A percentile compares a stretch with the other conserved stretches of the same genome.
phyloP scores from a whole-genome alignment of 2,113 vertebrate genomes.

The Steatornis caripensis region DNA sequence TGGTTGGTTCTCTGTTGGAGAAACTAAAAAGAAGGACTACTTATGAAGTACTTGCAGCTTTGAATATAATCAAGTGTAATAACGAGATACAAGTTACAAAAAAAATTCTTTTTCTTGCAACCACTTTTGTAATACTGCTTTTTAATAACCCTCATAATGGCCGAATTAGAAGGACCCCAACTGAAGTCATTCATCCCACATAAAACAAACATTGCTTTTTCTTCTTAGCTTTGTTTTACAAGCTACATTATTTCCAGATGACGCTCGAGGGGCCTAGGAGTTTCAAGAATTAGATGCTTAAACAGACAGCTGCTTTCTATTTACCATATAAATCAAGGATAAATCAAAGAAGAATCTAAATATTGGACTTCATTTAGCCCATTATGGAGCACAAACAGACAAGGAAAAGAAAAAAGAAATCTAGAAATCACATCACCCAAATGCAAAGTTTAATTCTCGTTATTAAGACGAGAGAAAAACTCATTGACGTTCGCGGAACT shows the following conservation, averaged over 20 bases:
- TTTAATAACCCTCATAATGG: conserved; percentile 86
- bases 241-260: conserved; percentile 94
- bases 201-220: conserved; percentile 87
- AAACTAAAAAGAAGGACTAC: conserved; percentile 58
- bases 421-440: neutral
- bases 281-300: conserved; percentile 74
- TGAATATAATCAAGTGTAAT: conserved; percentile 69
- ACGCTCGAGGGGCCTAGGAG: conserved; percentile 72
- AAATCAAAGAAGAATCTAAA: conserved; percentile 77
- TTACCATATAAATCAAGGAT: conserved; percentile 74
- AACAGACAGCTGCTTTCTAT: conserved; percentile 83
- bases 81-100: conserved; percentile 68
- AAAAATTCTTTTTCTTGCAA: conserved; percentile 72
- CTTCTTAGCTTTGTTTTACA: conserved; percentile 85
- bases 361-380: conserved; percentile 52
- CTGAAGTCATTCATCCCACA: conserved; percentile 85
- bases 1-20: conserved; percentile 38
- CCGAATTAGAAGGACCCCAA: conserved; percentile 85
- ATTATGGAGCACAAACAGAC: conserved; percentile 20
- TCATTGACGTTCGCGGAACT: neutral
- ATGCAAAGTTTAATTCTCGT: neutral
- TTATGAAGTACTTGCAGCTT: conserved; percentile 67
- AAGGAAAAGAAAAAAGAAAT: conserved; percentile 13
- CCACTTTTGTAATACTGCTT: conserved; percentile 75
- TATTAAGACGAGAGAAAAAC: neutral